Conservation (phyloP, 2,797 vertebrate species). For the Pantherophis vulpinus region DNA sequence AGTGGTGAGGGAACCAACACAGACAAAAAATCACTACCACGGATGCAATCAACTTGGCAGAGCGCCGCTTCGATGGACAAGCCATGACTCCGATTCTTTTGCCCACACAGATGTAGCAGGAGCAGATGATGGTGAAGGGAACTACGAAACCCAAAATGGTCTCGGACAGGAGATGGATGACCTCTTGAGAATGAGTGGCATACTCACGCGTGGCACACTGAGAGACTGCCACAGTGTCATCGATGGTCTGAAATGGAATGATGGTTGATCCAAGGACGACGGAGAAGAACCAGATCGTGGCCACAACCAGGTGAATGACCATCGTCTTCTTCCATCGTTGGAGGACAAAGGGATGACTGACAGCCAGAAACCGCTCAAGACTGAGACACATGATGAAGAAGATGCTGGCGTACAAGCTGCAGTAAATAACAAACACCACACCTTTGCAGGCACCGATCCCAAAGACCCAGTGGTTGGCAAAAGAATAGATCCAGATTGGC, state of each 20-base stretch:
- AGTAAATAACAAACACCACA: slow-evolving; percentile 78
- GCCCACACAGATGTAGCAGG: slow-evolving; percentile 80
- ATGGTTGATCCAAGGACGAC: slow-evolving; percentile 78
- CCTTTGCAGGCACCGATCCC: slow-evolving; percentile 71
- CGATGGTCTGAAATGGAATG: slow-evolving; percentile 75
- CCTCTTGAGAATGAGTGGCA: slow-evolving; percentile 65
- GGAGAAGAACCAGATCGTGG: slow-evolving; percentile 75
- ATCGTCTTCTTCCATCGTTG: slow-evolving; percentile 74
- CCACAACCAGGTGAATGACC: slow-evolving; percentile 67
- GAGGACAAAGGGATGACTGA: slow-evolving; percentile 79
- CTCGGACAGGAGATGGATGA: slow-evolving; percentile 76
- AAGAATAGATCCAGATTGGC: slow-evolving; percentile 86
- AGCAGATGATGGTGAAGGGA: slow-evolving; percentile 78
- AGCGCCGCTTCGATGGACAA: slow-evolving; percentile 77
- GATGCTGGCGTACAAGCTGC: slow-evolving; percentile 86
- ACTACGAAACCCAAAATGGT: slow-evolving; percentile 81
- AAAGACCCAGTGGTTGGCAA: slow-evolving; percentile 80
- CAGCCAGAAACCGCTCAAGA: slow-evolving; percentile 79
- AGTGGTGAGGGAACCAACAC: slow-evolving; percentile 86
- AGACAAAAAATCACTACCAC: slow-evolving; percentile 78
- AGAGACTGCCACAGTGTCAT: neutral
- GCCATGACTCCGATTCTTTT: slow-evolving; percentile 81
- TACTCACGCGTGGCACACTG: slow-evolving; percentile 74
- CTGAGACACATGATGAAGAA: slow-evolving; percentile 86
- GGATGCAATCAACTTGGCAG: slow-evolving; percentile 77